A percentile compares a stretch with the other conserved stretches of the same genome.
These are phyloP conservation scores for Brachynemurus nebulosus DNA, from an alignment of 2,888 invertebrate genomes.

Conservation along the genomic window DNA sequence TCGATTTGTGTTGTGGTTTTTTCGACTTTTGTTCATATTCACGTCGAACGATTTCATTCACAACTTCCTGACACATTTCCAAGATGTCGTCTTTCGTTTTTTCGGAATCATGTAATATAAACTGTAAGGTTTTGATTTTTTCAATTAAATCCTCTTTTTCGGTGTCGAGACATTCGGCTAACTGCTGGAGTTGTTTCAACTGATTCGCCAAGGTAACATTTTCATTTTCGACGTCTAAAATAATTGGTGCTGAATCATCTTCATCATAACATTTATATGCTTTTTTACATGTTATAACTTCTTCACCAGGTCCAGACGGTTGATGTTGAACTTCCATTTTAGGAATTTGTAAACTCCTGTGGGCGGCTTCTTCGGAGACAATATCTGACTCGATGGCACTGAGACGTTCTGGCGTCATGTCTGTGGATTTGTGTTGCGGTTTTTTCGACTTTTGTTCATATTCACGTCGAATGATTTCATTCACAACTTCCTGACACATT, in stretches of 20 bases:
- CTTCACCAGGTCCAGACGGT: slow-evolving; percentile 22
- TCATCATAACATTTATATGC: slow-evolving; percentile 27
- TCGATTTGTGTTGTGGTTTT: slow-evolving; percentile 9
- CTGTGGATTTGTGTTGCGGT: slow-evolving; percentile 13
- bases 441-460: slow-evolving; percentile 19
- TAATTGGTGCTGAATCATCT: slow-evolving; percentile 19
- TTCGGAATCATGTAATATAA: slow-evolving; percentile 30
- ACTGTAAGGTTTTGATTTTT: slow-evolving; percentile 26
- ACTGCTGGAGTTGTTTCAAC: no score
- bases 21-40: slow-evolving; percentile 22
- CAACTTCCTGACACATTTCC: slow-evolving; percentile 27
- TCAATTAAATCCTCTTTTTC: not conserved
- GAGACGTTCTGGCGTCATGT: no score
- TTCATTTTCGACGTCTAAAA: slow-evolving; percentile 37
- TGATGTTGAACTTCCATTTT: no score
- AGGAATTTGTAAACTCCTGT: no score
- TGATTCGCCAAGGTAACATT: no score
- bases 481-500: slow-evolving; percentile 28
- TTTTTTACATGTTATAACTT: slow-evolving; percentile 20
- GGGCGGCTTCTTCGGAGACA: slow-evolving; percentile 10
- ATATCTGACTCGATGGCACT: slow-evolving; percentile 17
- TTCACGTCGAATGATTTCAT: slow-evolving; percentile 27
- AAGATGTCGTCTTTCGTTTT: slow-evolving; percentile 29
- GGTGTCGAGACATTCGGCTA: no score
- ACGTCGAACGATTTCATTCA: slow-evolving; percentile 27